These are phyloP conservation scores for Lasioglossum albipes DNA, from an alignment of 1,140 invertebrate species.

Conservation along the genomic window DNA sequence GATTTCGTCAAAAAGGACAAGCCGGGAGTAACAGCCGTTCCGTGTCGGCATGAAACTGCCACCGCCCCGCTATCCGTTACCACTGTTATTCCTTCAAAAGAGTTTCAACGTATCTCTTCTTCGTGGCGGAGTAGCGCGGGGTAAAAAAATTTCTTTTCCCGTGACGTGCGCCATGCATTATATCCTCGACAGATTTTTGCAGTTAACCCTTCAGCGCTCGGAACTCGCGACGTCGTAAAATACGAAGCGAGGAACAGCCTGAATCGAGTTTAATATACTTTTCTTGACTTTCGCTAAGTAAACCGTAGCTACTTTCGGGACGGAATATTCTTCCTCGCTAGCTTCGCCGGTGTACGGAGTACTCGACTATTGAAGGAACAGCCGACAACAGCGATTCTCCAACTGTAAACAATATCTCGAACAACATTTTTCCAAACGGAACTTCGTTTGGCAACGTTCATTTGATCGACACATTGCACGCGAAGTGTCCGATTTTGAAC, in stretches of 20 bases:
- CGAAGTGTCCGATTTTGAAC: too few species aligned
- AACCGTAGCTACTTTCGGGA: neutral
- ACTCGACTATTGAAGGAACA: neutral
- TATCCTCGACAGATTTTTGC: constrained; percentile 37
- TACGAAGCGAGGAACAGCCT: neutral
- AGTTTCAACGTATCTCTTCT: constrained; percentile 21
- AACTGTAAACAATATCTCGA: too few species aligned
- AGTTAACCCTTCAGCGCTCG: constrained; percentile 17
- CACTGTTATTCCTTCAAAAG: constrained; percentile 36
- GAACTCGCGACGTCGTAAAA: neutral
- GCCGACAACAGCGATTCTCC: too few species aligned
- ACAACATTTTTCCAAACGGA: too few species aligned
- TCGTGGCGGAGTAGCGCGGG: neutral
- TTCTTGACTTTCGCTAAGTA: constrained; percentile 4
- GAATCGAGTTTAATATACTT: constrained; percentile 7
- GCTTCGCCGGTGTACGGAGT: neutral
- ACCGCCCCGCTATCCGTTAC: constrained; percentile 9
- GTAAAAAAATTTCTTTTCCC: neutral
- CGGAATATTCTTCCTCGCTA: neutral
- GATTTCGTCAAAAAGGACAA: constrained; percentile 43
- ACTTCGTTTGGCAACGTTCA: too few species aligned
- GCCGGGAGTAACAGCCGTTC: constrained; percentile 26
- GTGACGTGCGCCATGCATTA: constrained; percentile 12
- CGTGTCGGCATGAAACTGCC: constrained; percentile 37
- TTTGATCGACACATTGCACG: too few species aligned